Conservation (phyloP, 2,797 vertebrate species). For the Australoheros facetus region DNA sequence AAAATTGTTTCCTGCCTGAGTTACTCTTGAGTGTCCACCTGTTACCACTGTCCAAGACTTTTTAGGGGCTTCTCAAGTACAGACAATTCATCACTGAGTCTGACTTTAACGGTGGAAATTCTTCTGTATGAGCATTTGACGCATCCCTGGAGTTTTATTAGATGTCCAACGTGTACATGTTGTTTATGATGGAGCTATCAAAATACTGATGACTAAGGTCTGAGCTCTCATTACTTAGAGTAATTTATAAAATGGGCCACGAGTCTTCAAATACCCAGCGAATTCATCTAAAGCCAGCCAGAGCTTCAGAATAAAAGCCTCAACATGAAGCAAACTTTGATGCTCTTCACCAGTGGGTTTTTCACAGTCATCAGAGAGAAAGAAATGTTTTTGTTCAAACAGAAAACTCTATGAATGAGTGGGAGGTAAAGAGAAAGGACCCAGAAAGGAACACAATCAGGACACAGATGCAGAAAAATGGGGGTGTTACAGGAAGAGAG, state of each 20-base stretch:
- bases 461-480: not conserved
- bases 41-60: not conserved
- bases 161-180: not conserved
- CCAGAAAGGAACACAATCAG: not conserved
- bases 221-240: slow-evolving; percentile 1
- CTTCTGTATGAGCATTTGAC: not conserved
- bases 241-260: not conserved
- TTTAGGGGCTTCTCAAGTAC: not conserved
- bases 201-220: not conserved
- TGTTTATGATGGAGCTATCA: not conserved
- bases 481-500: not conserved
- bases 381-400: slow-evolving; percentile 49
- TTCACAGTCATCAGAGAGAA: slow-evolving; percentile 18
- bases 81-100: not conserved
- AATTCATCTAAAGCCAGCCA: slow-evolving; percentile 10
- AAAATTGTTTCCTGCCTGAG: not conserved
- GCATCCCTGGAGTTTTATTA: not conserved
- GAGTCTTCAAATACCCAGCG: not conserved
- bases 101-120: not conserved
- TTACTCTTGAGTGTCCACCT: not conserved
- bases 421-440: slow-evolving; percentile 15
- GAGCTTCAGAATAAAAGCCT: slow-evolving; percentile 11
- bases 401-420: slow-evolving; percentile 26
- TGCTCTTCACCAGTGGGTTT: slow-evolving; percentile 12
- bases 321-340: slow-evolving; percentile 57